A percentile compares a stretch with the other conserved stretches of the same genome.
These are phyloP conservation scores for Eira barbara DNA, from an alignment of 2,113 vertebrate species.

Conservation along the genomic window DNA sequence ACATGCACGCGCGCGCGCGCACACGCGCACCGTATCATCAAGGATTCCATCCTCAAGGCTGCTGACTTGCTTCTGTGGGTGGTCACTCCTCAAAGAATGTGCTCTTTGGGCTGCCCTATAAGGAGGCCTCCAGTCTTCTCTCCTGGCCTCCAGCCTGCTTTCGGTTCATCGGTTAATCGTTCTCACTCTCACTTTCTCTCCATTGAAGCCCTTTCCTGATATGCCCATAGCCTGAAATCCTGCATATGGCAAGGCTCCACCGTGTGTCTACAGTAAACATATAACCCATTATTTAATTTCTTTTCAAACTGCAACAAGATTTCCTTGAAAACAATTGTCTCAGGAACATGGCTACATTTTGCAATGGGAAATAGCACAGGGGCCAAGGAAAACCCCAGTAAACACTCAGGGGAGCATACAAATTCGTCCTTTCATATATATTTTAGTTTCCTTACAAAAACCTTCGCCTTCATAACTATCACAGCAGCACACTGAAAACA, in stretches of 20 bases:
- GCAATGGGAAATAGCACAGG: conserved; percentile 37
- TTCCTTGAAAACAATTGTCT: conserved; percentile 50
- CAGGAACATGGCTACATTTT: conserved; percentile 42
- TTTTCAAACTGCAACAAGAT: conserved; percentile 6
- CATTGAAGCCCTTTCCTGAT: conserved; percentile 3
- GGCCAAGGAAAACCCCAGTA: conserved; percentile 22
- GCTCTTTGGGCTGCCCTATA: conserved; percentile 6
- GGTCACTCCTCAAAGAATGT: conserved; percentile 66
- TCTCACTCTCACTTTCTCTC: neutral
- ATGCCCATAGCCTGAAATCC: conserved; percentile 7
- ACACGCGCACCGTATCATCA: neutral
- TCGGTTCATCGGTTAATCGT: neutral
- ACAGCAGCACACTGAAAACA: conserved; percentile 17
- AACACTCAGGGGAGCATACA: neutral
- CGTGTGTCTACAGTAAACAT: neutral
- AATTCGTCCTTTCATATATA: neutral
- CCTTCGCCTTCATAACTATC: neutral
- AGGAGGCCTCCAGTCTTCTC: neutral
- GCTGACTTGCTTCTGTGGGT: conserved; percentile 54
- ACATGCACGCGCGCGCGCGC: neutral
- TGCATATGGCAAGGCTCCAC: neutral
- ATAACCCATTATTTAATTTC: conserved; percentile 27
- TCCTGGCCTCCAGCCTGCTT: neutral
- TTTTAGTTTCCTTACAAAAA: conserved; percentile 43
- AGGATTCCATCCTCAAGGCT: conserved; percentile 57